Evolutionary conservation across 1,140 invertebrate species (phyloP), one percentile per base, ranked within the genome.

Genomic region (Sweltsa coloradensis): DNA sequence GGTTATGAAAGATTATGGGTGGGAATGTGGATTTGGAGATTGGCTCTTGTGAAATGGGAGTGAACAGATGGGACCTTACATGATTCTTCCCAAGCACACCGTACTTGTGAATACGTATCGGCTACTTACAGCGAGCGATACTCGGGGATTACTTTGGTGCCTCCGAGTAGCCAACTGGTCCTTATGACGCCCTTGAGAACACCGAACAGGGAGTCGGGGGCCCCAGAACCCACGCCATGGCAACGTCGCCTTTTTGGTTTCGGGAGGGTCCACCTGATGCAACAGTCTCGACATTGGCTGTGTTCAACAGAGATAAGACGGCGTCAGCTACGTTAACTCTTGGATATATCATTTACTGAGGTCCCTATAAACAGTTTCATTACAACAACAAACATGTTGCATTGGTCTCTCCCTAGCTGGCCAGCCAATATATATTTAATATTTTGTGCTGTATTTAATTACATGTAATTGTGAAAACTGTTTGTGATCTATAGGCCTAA

Each of bases 141-240:
- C 29, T 80, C 84, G 41, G 92, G 92, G 59, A 79, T 78, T 42
- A 73, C 68, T 24, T 77, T 80, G 29, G 76, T 80, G 31, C 94
- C 94, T 9, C 92, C 93, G 89, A 75, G 66, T 91, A 97, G n/a
- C 94, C 94, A 14, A 97, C 84, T 73, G n/a, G 93, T 97, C 24
- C 84, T 73, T 21, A 93, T 63, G 13, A 97, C 85, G 5, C 94
- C 94, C 2, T 67, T 69, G 25, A 80, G 80, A 31, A 79, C 84
- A 2, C 92, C 93, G 66, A 91, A 96, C 39, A 89, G 67, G 0
- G 86, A 84, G 61, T 97, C 93, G 16, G 86, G n/a, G 85, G n/a
- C 85, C 86, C 92, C 92, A 97, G 65, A 97, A 97, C 65, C 93
- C 97, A 34, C 89, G 89, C 88, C 97, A 90, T 4, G 87, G 90